phyloP scores from a whole-genome alignment of 2,888 invertebrate species.

The Sphecodes monilicornis region DNA sequence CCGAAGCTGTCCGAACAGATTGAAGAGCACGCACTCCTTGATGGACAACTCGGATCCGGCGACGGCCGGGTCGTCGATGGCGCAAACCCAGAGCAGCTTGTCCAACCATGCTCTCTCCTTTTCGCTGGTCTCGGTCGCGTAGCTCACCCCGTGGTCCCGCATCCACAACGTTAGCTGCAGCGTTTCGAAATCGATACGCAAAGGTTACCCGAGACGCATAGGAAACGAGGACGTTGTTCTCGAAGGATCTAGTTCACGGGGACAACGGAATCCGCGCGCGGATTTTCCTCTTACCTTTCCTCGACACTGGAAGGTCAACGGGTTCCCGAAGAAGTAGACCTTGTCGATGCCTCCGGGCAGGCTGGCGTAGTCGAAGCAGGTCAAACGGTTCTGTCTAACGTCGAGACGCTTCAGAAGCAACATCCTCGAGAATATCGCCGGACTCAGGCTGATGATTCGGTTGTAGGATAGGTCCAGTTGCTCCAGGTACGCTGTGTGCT shows the following conservation, averaged over 20 bases:
- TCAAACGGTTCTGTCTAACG: slow-evolving; percentile 74
- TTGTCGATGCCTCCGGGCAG: slow-evolving; percentile 75
- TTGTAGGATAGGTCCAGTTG: slow-evolving; percentile 79
- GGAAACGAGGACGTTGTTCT: background rate
- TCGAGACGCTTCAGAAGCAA: slow-evolving; percentile 71
- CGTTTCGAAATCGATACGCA: slow-evolving; percentile 37
- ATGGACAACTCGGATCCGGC: slow-evolving; percentile 71
- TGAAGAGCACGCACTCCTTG: slow-evolving; percentile 77
- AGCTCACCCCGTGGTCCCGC: slow-evolving; percentile 75
- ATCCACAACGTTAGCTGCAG: slow-evolving; percentile 78
- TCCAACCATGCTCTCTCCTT: slow-evolving; percentile 73
- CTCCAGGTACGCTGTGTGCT: slow-evolving; percentile 65
- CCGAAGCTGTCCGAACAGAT: slow-evolving; percentile 77
- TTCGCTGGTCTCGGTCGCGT: slow-evolving; percentile 64
- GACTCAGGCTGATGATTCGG: slow-evolving; percentile 66
- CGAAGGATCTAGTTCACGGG: background rate
- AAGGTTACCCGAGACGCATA: background rate
- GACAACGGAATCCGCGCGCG: background rate
- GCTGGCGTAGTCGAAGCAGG: slow-evolving; percentile 67
- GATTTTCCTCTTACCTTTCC: slow-evolving; percentile 71
- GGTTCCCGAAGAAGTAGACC: slow-evolving; percentile 76
- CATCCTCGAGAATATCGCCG: slow-evolving; percentile 66
- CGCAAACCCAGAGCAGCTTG: slow-evolving; percentile 78
- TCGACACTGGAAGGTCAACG: slow-evolving; percentile 73
- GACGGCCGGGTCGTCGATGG: slow-evolving; percentile 64